phyloP scores from a whole-genome alignment of 1,140 invertebrate species.

The Metopolophium dirhodum region DNA sequence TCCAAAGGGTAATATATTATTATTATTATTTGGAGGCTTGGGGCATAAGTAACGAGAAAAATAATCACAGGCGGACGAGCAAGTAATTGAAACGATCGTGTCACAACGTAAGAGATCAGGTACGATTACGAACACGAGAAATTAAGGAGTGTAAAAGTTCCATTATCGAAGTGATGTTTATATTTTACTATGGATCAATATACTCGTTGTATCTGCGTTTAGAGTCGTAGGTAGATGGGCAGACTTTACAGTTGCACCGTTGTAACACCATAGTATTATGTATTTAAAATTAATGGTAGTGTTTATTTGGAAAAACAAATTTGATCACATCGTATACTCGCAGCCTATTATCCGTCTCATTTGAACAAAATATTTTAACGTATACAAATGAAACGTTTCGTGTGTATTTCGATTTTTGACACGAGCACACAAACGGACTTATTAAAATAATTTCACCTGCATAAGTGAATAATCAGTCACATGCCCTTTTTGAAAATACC shows the following conservation, averaged over 20 bases:
- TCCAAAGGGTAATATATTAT: not conserved
- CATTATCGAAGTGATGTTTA: too few relatives aligned
- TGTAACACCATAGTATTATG: not conserved
- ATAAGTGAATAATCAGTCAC: constrained; percentile 41
- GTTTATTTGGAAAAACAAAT: not conserved
- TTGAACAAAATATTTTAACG: not conserved
- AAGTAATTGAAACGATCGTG: too few relatives aligned
- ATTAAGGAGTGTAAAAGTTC: too few relatives aligned
- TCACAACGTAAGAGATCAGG: too few relatives aligned
- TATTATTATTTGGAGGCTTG: too few relatives aligned
- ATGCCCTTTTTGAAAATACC: constrained; percentile 43
- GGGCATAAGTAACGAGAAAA: not conserved
- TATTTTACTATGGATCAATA: too few relatives aligned
- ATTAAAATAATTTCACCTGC: constrained; percentile 47
- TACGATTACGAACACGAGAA: too few relatives aligned
- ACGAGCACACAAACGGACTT: not conserved
- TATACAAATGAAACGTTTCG: not conserved
- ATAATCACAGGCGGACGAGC: not conserved
- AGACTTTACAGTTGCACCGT: not conserved
- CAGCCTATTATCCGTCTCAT: not conserved
- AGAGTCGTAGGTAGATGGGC: too few relatives aligned
- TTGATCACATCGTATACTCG: not conserved
- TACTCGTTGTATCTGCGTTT: too few relatives aligned
- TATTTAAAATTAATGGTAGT: not conserved
- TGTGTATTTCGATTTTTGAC: constrained; percentile 11